phyloP scores from a whole-genome alignment of 2,888 invertebrate genomes.

The Pollenia griseotomentosa region DNA sequence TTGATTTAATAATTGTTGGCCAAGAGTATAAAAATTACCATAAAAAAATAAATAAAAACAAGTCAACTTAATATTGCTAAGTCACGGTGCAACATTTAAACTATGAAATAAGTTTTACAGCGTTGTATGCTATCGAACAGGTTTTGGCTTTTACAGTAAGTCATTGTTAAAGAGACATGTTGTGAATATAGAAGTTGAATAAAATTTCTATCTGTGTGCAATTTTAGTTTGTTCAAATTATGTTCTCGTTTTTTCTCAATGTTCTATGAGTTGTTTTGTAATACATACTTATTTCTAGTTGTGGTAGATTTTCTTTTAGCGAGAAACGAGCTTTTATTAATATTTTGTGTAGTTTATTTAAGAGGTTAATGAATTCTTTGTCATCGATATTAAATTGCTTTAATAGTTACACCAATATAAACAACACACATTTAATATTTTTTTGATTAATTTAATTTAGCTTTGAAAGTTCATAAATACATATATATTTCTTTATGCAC shows the following conservation, averaged over 20 bases:
- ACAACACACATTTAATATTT: too few relatives aligned
- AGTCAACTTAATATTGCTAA: slow-evolving; percentile 7
- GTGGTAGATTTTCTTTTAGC: not conserved
- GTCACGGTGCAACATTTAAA: not conserved
- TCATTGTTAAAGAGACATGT: not conserved
- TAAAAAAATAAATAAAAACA: not conserved
- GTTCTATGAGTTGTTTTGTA: slow-evolving; percentile 1
- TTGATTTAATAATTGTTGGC: slow-evolving; percentile 20
- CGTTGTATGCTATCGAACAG: slow-evolving; percentile 7
- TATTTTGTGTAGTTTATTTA: not conserved
- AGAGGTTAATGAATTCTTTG: slow-evolving; percentile 13
- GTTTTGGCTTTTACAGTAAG: slow-evolving; percentile 24
- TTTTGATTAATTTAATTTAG: too few relatives aligned
- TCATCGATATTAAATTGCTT: not conserved
- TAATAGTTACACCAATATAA: not conserved
- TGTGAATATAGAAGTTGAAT: slow-evolving; percentile 4
- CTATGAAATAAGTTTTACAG: not conserved
- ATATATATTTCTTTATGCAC: too few relatives aligned
- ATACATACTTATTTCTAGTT: not conserved
- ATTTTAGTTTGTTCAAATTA: not conserved
- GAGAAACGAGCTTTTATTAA: not conserved
- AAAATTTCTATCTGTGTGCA: slow-evolving; percentile 1
- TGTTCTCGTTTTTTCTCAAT: not conserved
- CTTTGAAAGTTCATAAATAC: too few relatives aligned
- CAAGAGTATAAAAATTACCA: slow-evolving; percentile 15